Evolutionary conservation across 2,888 invertebrate species (phyloP).

Genomic region (Microdon myrmicae): DNA sequence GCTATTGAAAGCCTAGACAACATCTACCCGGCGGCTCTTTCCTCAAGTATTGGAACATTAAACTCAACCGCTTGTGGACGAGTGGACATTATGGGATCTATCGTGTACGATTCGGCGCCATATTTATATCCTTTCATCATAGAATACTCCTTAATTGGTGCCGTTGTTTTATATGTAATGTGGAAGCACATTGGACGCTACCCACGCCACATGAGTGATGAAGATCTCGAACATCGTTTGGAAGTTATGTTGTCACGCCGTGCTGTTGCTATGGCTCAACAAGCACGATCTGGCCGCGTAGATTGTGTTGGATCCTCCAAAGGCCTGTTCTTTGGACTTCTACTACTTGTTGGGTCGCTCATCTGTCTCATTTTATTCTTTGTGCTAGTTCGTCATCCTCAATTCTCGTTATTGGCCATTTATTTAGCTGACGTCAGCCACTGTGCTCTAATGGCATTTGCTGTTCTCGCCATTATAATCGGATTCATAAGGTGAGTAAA

Average conservation of each 20-base stretch:
- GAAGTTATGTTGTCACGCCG: slow-evolving; percentile 88
- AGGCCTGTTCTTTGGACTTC: slow-evolving; percentile 90
- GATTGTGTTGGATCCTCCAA: slow-evolving; percentile 96
- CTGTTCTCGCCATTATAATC: slow-evolving; percentile 88
- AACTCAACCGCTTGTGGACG: slow-evolving; percentile 79
- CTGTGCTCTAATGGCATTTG: slow-evolving; percentile 86
- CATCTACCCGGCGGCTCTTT: slow-evolving; percentile 72
- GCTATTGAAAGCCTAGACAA: slow-evolving; percentile 71
- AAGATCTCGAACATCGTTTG: slow-evolving; percentile 87
- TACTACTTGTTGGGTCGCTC: slow-evolving; percentile 87
- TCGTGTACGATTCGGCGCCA: slow-evolving; percentile 92
- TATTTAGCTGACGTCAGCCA: slow-evolving; percentile 92
- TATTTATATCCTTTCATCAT: slow-evolving; percentile 96
- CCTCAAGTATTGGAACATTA: slow-evolving; percentile 65
- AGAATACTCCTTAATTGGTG: slow-evolving; percentile 94
- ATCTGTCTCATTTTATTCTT: slow-evolving; percentile 96
- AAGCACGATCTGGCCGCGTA: slow-evolving; percentile 84
- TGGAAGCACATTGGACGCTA: slow-evolving; percentile 94
- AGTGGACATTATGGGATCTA: slow-evolving; percentile 90
- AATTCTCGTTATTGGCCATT: slow-evolving; percentile 85
- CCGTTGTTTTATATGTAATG: slow-evolving; percentile 95
- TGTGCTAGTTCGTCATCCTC: slow-evolving; percentile 88
- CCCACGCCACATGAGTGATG: slow-evolving; percentile 80
- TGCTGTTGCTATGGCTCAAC: slow-evolving; percentile 86
- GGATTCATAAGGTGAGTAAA: slow-evolving; percentile 84